Evolutionary conservation across 2,797 vertebrate genomes (phyloP).

Genomic region (Anguilla obscura): DNA sequence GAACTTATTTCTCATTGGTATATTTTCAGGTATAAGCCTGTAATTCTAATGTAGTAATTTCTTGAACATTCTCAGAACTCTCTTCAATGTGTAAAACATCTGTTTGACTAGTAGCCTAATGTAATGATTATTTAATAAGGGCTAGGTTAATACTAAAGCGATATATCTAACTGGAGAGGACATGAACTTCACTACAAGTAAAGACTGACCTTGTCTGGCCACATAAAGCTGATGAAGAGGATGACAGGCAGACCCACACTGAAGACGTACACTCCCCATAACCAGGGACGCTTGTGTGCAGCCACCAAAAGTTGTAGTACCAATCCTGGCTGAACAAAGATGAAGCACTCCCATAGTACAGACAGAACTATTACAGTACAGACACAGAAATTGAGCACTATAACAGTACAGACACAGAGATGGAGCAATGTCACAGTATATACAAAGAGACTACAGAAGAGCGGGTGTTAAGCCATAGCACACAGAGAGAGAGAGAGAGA

Average conservation of each 20-base stretch:
- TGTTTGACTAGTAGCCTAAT: neutral
- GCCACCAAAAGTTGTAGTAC: constrained; percentile 65
- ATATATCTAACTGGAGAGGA: neutral
- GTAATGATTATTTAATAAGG: neutral
- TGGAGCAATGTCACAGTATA: no score
- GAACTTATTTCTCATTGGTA: no score
- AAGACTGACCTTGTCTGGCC: constrained; percentile 71
- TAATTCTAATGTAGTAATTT: neutral
- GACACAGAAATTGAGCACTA: neutral
- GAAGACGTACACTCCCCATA: constrained; percentile 74
- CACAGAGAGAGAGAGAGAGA: neutral
- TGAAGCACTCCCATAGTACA: neutral
- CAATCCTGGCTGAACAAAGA: constrained; percentile 57
- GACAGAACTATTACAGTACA: neutral
- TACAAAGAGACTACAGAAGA: no score
- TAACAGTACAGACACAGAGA: neutral
- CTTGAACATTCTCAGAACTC: neutral
- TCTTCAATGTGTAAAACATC: neutral
- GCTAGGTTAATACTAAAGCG: neutral
- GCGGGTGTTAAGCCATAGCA: neutral
- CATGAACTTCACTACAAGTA: neutral
- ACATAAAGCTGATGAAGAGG: constrained; percentile 76
- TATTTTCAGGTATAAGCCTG: no score
- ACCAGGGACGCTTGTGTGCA: constrained; percentile 68
- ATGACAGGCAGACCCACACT: constrained; percentile 71